Evolutionary conservation across 1,140 invertebrate genomes (phyloP).

Genomic region (Bicyclus anynana): DNA sequence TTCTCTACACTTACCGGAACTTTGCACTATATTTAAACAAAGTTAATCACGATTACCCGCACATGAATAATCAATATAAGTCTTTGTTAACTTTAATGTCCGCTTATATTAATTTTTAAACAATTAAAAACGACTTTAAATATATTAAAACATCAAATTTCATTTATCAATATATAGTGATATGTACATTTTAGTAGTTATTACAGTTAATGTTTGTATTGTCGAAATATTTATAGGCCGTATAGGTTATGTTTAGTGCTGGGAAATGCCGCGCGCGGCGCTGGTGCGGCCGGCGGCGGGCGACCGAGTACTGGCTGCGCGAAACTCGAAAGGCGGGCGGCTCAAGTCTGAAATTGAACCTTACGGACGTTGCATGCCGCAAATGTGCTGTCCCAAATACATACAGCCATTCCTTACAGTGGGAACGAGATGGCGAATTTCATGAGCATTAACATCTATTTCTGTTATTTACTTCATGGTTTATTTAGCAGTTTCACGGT

Average conservation of each 20-base stretch:
- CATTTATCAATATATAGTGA: neutral
- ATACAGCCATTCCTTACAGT: conserved; percentile 12
- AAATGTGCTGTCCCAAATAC: conserved; percentile 16
- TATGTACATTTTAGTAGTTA: conserved; percentile 8
- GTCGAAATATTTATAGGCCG: conserved; percentile 33
- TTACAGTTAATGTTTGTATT: conserved; percentile 16
- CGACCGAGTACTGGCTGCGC: conserved; percentile 62
- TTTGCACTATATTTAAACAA: neutral
- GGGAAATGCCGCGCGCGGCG: conserved; percentile 48
- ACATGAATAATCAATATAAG: conserved; percentile 59
- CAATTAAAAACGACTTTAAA: conserved; percentile 1
- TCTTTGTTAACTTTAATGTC: conserved; percentile 52
- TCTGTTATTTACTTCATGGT: neutral
- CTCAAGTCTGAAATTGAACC: neutral
- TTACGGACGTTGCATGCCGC: conserved; percentile 12
- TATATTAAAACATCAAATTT: neutral
- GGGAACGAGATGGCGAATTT: conserved; percentile 17
- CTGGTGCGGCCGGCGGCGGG: conserved; percentile 52
- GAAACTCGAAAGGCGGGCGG: conserved; percentile 61
- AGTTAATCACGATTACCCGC: conserved; percentile 5
- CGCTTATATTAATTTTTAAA: conserved; percentile 17
- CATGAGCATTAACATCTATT: conserved; percentile 1
- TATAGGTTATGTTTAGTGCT: conserved; percentile 59
- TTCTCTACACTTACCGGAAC: neutral
- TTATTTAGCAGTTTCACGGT: neutral